Base-by-base conservation (phyloP, 2,888 invertebrate species). In the Pandemis cinnamomeana region DNA sequence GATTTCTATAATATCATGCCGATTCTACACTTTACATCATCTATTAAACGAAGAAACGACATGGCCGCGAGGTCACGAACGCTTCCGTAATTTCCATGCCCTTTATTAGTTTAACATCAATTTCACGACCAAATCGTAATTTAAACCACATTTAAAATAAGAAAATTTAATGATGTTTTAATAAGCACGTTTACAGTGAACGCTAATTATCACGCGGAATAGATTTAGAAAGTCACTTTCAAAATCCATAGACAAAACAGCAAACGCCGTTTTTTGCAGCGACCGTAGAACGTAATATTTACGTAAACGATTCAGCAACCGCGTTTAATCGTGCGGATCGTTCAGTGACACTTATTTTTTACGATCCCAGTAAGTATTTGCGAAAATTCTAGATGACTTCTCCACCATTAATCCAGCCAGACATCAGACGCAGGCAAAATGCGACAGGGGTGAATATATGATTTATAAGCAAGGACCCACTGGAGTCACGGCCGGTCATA, bases 361-460 rank as follows among this genome's bases (percentile, higher is more conserved):
- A 70, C 60, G 48, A 66, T 67, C 66, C 41, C 10, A 48, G 63
- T 48, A 71, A 71, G 72, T 73, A 15, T 74, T 70, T 74, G 67
- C 55, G 61, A 53, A 61, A 60, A 55, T 75, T 64, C 58, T 48
- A 62, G 76, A 71, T 77, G 80, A 78, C 82, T 86, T 86, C 83
- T 82, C 79, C 76, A 77, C 83, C 82, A 85, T 88, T 87, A 85
- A 84, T 77, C 83, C 78, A 81, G 81, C 83, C 78, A 81, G 81
- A 80, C 81, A 86, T 87, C 85, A 86, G 84, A 82, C 82, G 81
- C 87, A 87, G 86, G 76, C 80, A 75, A 79, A 51, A 60, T 62
- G 75, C 72, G 77, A 77, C 77, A 77, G 81, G 83, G 82, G 82
- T 79, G 80, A 82, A 82, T 82, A 81, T 80, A 80, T 80, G 78